A percentile compares a stretch with the other conserved stretches of the same genome.
Conservation (phyloP, 2,113 vertebrate genomes). For the Leptobrachium ailaonicum region DNA sequence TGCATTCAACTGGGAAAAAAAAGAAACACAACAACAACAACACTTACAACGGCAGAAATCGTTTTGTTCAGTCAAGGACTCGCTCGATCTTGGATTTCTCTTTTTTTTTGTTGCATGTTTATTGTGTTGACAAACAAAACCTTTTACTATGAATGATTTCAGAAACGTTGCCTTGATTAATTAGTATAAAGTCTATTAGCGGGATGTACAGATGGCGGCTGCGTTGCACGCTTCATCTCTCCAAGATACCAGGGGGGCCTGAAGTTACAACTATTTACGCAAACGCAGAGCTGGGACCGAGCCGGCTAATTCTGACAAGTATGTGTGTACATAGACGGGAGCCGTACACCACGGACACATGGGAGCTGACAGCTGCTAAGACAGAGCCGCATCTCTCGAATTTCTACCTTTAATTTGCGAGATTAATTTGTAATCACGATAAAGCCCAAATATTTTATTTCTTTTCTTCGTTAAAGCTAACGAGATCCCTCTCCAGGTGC, state of each 20-base stretch:
- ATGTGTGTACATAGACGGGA: not conserved
- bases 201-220: not conserved
- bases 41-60: too few species aligned
- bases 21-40: too few species aligned
- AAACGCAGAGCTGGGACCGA: not conserved
- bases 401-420: too few species aligned
- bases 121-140: not conserved
- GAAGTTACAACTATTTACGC: not conserved
- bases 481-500: too few species aligned
- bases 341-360: not conserved
- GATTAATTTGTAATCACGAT: too few species aligned
- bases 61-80: not conserved
- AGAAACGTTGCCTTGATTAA: constrained; percentile 4
- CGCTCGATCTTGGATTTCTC: not conserved
- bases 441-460: too few species aligned
- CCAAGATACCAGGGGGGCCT: not conserved
- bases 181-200: constrained; percentile 1
- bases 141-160: not conserved
- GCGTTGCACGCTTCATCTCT: not conserved
- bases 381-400: not conserved
- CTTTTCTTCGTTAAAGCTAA: too few species aligned
- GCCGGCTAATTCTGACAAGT: not conserved
- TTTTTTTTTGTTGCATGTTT: not conserved
- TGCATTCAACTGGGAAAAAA: too few species aligned
- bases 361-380: not conserved